Percentiles rank a stretch among this genome's conserved stretches.
phyloP scores from a whole-genome alignment of 2,888 invertebrate species.

The Eledone cirrhosa region DNA sequence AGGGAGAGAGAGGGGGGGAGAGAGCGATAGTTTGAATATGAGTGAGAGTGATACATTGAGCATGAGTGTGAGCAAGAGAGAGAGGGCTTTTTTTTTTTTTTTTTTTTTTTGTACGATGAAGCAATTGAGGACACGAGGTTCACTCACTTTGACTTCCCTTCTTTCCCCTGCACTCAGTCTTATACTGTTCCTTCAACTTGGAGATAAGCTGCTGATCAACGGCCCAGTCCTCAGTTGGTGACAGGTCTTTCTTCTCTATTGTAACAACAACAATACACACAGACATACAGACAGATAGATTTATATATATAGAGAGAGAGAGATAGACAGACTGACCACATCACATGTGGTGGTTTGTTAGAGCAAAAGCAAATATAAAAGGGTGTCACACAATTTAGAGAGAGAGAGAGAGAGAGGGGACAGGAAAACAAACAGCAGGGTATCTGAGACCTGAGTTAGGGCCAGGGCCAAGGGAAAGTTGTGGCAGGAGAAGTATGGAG shows the following conservation, averaged over 20 bases:
- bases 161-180: constrained; percentile 65
- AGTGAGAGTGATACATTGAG: not conserved
- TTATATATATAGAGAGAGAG: not conserved
- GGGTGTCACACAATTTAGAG: too few species aligned
- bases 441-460: too few species aligned
- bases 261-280: not conserved
- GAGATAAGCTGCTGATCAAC: constrained; percentile 66
- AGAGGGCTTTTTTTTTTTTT: too few species aligned
- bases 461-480: too few species aligned
- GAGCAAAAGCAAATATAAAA: too few species aligned
- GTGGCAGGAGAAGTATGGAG: too few species aligned
- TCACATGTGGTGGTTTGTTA: not conserved
- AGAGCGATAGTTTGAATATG: not conserved
- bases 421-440: too few species aligned
- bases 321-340: not conserved
- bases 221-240: constrained; percentile 65
- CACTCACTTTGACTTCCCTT: constrained; percentile 58
- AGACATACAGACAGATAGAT: not conserved
- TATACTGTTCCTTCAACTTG: constrained; percentile 68
- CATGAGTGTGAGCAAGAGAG: not conserved
- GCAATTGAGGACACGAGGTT: constrained; percentile 3
- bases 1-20: not conserved
- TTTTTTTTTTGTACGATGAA: too few species aligned
- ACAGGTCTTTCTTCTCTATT: constrained; percentile 58
- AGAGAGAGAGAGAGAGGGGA: too few species aligned